Evolutionary conservation across 2,797 vertebrate genomes (phyloP), one percentile per base, ranked within the genome.

Genomic region (Fistularia tabacaria): DNA sequence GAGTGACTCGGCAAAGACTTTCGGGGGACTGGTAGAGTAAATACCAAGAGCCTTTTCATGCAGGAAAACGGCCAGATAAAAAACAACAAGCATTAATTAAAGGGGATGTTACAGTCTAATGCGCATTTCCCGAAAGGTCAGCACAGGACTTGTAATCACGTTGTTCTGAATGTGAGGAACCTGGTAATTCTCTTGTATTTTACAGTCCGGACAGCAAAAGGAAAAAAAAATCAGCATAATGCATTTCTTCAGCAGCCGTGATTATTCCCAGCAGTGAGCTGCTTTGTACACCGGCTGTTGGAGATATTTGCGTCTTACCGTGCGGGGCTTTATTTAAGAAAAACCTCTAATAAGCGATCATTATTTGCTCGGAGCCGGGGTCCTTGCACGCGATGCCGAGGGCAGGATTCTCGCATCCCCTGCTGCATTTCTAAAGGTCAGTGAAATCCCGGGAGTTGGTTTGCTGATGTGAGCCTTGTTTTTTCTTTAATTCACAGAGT

Each of bases 401-500:
- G 58, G 45, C 56, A 60, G 58, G 51, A 51, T 60, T 62, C 47
- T 59, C 60, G 37, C 44, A 61, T 66, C 56, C 62, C 58, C 13
- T 73, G 62, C 79, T 75, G 69, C 67, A 65, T 64, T 64, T 58
- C 47, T 60, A 86, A 85, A 85, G 82, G 83, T 87, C 82, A 80
- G 64, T 55, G 55, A 59, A 79, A 71, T 76, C 66, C 74, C 66
- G 40, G 14, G 58, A 72, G 71, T 68, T 74, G 48, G 56, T 38
- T 40, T 49, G 62, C 49, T 67, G 58, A 77, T 80, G 54, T 67
- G 54, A 78, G 42, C 14, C 40, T 54, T 74, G 69, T 53, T 48
- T 40, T 51, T 62, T 47, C 46, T 71, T 55, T 73, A 42, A 67
- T 58, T 55, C 65, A 74, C 39, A 71, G 57, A 58, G 38, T n/a